Conservation (phyloP, 2,797 vertebrate genomes). For the Lindbergichthys nudifrons region DNA sequence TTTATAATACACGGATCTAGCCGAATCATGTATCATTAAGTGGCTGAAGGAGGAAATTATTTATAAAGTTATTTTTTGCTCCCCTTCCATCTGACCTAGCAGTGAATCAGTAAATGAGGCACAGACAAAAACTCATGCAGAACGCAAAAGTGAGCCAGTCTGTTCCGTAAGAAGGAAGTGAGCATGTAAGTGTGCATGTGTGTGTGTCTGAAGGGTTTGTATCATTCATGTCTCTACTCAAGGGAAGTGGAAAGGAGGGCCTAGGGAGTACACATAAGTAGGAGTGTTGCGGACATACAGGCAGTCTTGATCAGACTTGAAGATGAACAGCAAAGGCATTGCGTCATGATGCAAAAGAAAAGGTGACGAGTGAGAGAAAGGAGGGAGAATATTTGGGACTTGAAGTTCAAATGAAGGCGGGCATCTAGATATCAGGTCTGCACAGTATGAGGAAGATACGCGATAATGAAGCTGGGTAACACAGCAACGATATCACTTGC, state of each 20-base stretch:
- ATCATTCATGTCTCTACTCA: constrained; percentile 45
- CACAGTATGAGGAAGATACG: no score
- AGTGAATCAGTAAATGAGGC: neutral
- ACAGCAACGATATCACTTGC: no score
- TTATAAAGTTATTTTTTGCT: neutral
- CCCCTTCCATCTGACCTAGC: neutral
- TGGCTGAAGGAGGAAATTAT: neutral
- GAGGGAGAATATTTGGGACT: neutral
- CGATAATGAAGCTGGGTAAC: no score
- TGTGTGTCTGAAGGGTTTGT: constrained; percentile 31
- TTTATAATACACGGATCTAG: constrained; percentile 18
- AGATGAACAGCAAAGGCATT: neutral
- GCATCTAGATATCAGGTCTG: neutral
- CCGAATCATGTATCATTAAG: neutral
- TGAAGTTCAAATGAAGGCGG: constrained; percentile 39
- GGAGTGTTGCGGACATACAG: constrained; percentile 13
- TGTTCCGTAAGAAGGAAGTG: constrained; percentile 39
- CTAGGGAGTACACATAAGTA: constrained; percentile 4
- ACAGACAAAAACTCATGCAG: constrained; percentile 9
- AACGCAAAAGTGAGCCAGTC: constrained; percentile 17
- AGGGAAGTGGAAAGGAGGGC: constrained; percentile 21
- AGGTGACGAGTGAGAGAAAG: constrained; percentile 8
- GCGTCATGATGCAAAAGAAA: neutral
- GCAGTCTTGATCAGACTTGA: neutral
- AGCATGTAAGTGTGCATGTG: constrained; percentile 31